Base-by-base conservation (phyloP, 2,113 vertebrate genomes). In the Trochalopteron elliotii region DNA sequence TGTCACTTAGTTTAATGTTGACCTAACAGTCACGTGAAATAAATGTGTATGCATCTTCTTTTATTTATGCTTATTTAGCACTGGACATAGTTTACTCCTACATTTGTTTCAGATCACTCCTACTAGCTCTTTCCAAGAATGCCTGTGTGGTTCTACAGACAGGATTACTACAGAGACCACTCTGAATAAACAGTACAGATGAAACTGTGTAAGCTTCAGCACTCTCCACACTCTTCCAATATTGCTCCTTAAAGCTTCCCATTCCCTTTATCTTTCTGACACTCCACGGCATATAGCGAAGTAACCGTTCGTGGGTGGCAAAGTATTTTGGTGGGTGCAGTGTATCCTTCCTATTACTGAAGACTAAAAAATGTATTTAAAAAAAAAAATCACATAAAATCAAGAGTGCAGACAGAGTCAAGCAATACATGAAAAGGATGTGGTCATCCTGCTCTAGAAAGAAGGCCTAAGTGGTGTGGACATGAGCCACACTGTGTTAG, bases 261-360 rank as follows among this genome's bases (percentile, higher is more conserved):
- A 49, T 40, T 47, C 9, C 14, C 30, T 85, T n/a, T 28, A 37
- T 23, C 22, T 5, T 78, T 37, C 35, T 83, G 19, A 79, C 8
- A 67, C 1, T 0, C 5, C 12, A 13, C 0, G 14, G 28, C 30
- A 69, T 13, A 65, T 1, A 65, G 20, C 28, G 79, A 6, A 76
- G 25, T 17, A 50, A 39, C 37, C 13, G 15, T 11, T 17, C 24
- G 40, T 40, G 40, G 40, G 40, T 40, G 40, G 40, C 40, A 40
- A 40, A 40, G 40, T 24, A 60, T 56, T 76, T 88, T 72, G 20
- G 25, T 79, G 12, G 12, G 20, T 23, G 8, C 2, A 9, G 11
- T 18, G 7, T 7, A 67, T 40, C 39, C 12, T n/a, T 83, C 40
- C 8, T n/a, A 31, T 9, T 39, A 74, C 1, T 60, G 22, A 11